These are phyloP conservation scores for Orientallactaga bullata DNA, from an alignment of 2,113 vertebrate genomes.

Conservation along the genomic window DNA sequence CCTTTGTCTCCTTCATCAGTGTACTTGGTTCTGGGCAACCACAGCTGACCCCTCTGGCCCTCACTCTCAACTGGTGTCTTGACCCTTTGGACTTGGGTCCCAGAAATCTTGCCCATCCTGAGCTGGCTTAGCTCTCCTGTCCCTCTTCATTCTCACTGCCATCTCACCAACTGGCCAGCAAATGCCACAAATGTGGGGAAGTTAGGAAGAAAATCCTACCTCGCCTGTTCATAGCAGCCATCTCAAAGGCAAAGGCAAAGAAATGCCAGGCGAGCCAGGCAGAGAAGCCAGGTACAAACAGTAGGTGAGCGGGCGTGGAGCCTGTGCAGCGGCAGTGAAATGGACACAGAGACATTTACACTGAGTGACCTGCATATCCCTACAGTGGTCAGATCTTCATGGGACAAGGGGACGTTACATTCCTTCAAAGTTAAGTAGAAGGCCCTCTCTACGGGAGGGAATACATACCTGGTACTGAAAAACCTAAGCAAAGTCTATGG, in stretches of 20 bases:
- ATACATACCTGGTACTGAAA: too few species aligned
- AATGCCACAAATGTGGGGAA: too few species aligned
- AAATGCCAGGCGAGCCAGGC: background rate
- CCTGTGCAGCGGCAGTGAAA: rapidly evolving
- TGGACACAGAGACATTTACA: background rate
- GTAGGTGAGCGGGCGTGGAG: background rate
- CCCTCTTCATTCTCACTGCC: too few species aligned
- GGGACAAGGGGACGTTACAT: too few species aligned
- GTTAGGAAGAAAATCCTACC: background rate
- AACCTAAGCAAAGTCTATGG: too few species aligned
- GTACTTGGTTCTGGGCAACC: too few species aligned
- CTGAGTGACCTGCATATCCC: too few species aligned
- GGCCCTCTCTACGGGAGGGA: too few species aligned
- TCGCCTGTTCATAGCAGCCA: background rate
- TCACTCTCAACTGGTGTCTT: background rate
- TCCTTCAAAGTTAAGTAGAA: too few species aligned
- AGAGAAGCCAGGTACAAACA: too few species aligned
- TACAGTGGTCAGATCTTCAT: background rate
- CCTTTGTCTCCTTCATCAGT: background rate
- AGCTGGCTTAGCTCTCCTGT: rapidly evolving
- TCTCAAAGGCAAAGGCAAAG: background rate
- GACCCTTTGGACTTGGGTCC: too few species aligned
- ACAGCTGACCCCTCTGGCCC: background rate
- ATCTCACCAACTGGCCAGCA: background rate
- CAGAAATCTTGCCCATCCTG: too few species aligned